Evolutionary conservation across 2,888 invertebrate genomes (phyloP), one percentile per base, ranked within the genome.

Genomic region (Drosophila macrospina): DNA sequence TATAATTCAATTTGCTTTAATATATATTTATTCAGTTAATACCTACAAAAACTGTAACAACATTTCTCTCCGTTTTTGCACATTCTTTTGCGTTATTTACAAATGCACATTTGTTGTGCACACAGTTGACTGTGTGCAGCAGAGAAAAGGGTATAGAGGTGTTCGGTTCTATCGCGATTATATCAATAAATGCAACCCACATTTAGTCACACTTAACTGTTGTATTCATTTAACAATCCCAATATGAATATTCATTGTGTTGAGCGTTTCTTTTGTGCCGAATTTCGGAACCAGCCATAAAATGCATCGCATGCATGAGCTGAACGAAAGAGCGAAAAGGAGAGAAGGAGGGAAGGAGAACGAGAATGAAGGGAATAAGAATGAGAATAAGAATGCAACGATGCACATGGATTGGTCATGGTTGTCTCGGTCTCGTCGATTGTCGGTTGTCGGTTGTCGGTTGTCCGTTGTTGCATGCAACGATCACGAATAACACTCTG

Each of bases 401-500:
- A 57, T 60, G 42, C 63, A 71, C 59, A 52, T 60, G 51, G 41
- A 65, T 76, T 78, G 66, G 78, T 63, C 66, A 76, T 69, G 78
- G 41, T 63, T 69, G 69, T 66, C 73, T 42, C 37, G n/a, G 7
- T 42, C 32, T 50, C 16, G 45, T 41, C 45, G 60, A 7, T 24
- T 60, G 50, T 57, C 39, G 39, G 24, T n/a, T 24, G 48, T 62
- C 7, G 3, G 34, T 42, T 56, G 64, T 55, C 42, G 69, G 45
- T 26, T 45, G 64, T 55, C 42, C 62, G 45, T 26, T 45, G 52
- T 57, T 65, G 78, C 59, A 56, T 77, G 78, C 62, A 76, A 72
- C 73, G 74, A 77, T 57, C 73, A 55, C 56, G 60, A 41, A 32
- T 48, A 50, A 56, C 75, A 54, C 54, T 44, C 68, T 48, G 24